phyloP scores from a whole-genome alignment of 37 sponge, comb jelly and placozoan species.

The Agelas oroides region DNA sequence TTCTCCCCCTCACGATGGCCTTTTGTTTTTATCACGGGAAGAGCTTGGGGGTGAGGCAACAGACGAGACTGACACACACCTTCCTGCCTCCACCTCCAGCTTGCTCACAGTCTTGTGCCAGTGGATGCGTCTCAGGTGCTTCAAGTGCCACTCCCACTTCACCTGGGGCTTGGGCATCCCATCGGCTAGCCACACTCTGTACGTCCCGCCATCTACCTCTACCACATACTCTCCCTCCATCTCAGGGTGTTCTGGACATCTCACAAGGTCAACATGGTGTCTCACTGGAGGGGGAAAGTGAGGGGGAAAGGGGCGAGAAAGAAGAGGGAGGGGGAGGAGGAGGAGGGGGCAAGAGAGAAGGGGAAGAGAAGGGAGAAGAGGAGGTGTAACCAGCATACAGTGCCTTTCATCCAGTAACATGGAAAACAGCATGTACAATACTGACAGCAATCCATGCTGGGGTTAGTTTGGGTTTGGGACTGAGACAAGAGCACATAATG shows the following conservation, averaged over 20 bases:
- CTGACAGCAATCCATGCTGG: no score
- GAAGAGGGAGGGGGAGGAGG: slow-evolving; percentile 1
- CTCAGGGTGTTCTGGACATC: slow-evolving; percentile 53
- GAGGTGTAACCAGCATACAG: no score
- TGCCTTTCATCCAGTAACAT: no score
- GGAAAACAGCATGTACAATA: no score
- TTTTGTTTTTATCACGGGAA: neutral
- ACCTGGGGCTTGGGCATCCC: slow-evolving; percentile 3
- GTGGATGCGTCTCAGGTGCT: slow-evolving; percentile 50
- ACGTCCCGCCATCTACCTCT: slow-evolving; percentile 14
- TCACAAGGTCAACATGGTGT: slow-evolving; percentile 51
- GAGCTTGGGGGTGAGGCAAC: no score
- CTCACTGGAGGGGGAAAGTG: slow-evolving; percentile 10
- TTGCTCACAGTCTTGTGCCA: slow-evolving; percentile 61
- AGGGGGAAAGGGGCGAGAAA: no score
- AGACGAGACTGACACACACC: no score
- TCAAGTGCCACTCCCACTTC: slow-evolving; percentile 55
- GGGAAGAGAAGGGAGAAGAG: neutral
- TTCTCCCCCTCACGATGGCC: neutral
- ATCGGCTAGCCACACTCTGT: slow-evolving; percentile 17
- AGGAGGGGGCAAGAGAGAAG: neutral
- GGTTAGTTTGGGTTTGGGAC: no score
- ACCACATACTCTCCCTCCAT: slow-evolving; percentile 64
- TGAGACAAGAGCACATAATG: no score
- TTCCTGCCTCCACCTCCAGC: slow-evolving; percentile 73